Conservation (phyloP, 92 coral and sea anemone species). For the Heteractis magnifica region DNA sequence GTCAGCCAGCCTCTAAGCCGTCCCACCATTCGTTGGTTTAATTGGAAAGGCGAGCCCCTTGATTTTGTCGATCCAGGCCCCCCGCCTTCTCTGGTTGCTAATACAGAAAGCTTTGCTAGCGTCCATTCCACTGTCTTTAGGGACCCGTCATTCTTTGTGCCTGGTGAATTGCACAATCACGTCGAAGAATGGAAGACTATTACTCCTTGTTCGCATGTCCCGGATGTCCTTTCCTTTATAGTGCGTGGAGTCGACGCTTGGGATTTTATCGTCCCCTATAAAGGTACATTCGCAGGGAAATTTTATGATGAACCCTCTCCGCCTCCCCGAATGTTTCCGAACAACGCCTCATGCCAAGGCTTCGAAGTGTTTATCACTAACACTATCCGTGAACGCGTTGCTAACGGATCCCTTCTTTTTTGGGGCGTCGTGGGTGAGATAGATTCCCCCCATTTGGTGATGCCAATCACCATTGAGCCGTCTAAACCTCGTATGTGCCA, state of each 20-base stretch:
- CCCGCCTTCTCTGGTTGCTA: conserved; percentile 26
- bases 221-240: conserved; percentile 41
- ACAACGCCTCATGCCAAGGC: conserved; percentile 35
- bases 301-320: conserved; percentile 43
- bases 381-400: conserved; percentile 44
- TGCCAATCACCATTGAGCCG: conserved; percentile 16
- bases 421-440: conserved; percentile 51
- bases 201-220: conserved; percentile 7
- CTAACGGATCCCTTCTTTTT: conserved; percentile 42
- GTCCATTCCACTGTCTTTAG: conserved; percentile 33
- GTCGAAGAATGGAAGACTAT: conserved; percentile 40
- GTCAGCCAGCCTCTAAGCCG: neutral
- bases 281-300: conserved; percentile 50
- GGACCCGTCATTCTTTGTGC: conserved; percentile 39
- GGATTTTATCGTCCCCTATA: conserved; percentile 41
- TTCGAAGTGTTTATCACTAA: conserved; percentile 50
- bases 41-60: conserved; percentile 51
- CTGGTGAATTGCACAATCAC: conserved; percentile 44
- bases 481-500: conserved; percentile 30
- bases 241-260: conserved; percentile 23
- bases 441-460: neutral
- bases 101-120: conserved; percentile 30
- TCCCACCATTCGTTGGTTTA: conserved; percentile 44
- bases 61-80: conserved; percentile 49
- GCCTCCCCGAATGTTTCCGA: conserved; percentile 45